A percentile compares a stretch with the other conserved stretches of the same genome.
Evolutionary conservation across 2,113 vertebrate species (phyloP).

Genomic region (Nothobranchius furzeri): DNA sequence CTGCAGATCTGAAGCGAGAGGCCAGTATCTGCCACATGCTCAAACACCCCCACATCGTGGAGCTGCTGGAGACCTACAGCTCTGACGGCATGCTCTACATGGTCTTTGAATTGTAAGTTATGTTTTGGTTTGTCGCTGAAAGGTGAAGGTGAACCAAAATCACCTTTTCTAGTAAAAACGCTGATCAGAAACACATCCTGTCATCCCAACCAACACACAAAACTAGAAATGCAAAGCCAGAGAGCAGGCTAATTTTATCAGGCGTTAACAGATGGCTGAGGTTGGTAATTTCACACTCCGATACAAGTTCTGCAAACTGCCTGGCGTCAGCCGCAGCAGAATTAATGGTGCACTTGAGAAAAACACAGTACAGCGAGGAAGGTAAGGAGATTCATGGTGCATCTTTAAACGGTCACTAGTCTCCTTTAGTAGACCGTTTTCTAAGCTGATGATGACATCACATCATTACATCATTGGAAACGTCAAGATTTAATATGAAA

Average conservation of each 20-base stretch:
- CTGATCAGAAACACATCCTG: not conserved
- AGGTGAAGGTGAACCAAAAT: too few relatives aligned
- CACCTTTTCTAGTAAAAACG: too few relatives aligned
- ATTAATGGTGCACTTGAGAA: not conserved
- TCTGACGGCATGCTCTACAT: conserved; percentile 97
- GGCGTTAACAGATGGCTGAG: not conserved
- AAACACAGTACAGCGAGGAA: not conserved
- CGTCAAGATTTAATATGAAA: too few relatives aligned
- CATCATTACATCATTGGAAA: too few relatives aligned
- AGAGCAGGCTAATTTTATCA: conserved; percentile 17
- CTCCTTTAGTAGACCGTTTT: too few relatives aligned
- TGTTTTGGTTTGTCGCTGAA: too few relatives aligned
- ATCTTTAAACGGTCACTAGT: too few relatives aligned
- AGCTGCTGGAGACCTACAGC: conserved; percentile 96
- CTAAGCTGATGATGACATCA: too few relatives aligned
- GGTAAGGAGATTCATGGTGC: too few relatives aligned
- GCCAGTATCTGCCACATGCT: conserved; percentile 99
- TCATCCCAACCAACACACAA: not conserved
- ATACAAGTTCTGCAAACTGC: not conserved
- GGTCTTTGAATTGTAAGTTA: conserved; percentile 84
- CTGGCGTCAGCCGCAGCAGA: not conserved
- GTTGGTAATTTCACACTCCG: not conserved
- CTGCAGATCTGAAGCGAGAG: conserved; percentile 96
- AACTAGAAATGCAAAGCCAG: not conserved
- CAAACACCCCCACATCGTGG: conserved; percentile 98